A percentile compares a stretch with the other conserved stretches of the same genome.
Evolutionary conservation across 2,113 vertebrate species (phyloP).

Genomic region (Vicugna pacos): DNA sequence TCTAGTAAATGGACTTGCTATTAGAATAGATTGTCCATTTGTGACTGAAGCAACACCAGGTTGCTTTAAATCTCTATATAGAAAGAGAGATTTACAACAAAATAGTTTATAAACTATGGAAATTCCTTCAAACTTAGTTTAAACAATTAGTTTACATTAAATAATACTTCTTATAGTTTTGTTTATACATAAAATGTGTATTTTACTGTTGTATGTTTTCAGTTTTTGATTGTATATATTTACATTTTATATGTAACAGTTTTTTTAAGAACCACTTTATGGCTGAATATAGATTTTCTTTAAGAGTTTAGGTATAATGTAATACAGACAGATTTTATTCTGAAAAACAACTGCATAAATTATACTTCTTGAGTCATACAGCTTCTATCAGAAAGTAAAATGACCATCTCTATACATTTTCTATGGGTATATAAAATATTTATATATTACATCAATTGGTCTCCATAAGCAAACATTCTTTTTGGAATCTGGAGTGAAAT

Average conservation of each 20-base stretch:
- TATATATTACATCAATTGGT: constrained; percentile 23
- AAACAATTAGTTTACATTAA: background rate
- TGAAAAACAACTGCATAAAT: background rate
- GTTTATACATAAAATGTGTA: background rate
- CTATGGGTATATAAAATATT: background rate
- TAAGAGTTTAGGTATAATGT: background rate
- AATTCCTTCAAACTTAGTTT: background rate
- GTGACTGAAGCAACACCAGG: background rate
- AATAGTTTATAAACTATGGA: background rate
- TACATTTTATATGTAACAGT: background rate
- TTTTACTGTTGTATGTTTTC: background rate
- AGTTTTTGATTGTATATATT: background rate
- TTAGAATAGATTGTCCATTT: background rate
- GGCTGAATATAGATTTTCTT: background rate
- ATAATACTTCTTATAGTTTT: constrained; percentile 25
- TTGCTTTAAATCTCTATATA: constrained; percentile 41
- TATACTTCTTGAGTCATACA: constrained; percentile 30
- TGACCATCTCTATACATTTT: constrained; percentile 14
- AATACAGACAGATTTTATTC: constrained; percentile 44
- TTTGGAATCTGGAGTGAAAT: constrained; percentile 3
- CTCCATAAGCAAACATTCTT: constrained; percentile 2
- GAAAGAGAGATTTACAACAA: constrained; percentile 33
- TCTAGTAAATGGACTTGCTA: background rate
- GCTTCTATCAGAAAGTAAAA: constrained; percentile 42
- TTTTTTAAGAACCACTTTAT: constrained; percentile 38